phyloP scores from a whole-genome alignment of 2,113 vertebrate genomes.

The Melanostigma gelatinosum region DNA sequence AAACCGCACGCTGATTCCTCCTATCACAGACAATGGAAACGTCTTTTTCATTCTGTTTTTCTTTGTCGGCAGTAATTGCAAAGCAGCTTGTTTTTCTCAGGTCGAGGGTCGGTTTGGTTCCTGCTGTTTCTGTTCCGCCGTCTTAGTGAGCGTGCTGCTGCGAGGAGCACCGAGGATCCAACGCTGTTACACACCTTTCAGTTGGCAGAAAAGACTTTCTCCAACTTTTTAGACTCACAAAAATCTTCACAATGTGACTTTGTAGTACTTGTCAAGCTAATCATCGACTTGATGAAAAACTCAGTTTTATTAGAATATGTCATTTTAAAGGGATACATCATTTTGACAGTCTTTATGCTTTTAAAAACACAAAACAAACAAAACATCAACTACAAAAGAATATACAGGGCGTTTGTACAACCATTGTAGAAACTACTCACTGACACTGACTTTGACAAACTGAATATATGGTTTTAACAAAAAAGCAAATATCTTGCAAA shows the following conservation, averaged over 20 bases:
- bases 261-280: neutral
- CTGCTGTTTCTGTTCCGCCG: neutral
- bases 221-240: constrained; percentile 22
- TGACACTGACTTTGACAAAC: constrained; percentile 13
- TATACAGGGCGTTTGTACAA: neutral
- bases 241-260: constrained; percentile 11
- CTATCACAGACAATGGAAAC: neutral
- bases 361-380: neutral
- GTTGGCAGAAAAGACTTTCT: constrained; percentile 20
- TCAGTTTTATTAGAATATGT: neutral
- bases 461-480: constrained; percentile 25
- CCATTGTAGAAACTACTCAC: constrained; percentile 2
- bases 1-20: constrained; percentile 12
- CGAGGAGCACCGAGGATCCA: neutral
- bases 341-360: neutral
- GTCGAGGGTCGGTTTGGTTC: constrained; percentile 27
- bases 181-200: constrained; percentile 38
- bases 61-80: constrained; percentile 30
- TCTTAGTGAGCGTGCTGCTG: constrained; percentile 37
- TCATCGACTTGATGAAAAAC: constrained; percentile 5
- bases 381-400: no score
- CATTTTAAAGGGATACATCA: neutral
- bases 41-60: constrained; percentile 22
- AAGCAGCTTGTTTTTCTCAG: constrained; percentile 29
- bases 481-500: constrained; percentile 39